phyloP scores from a whole-genome alignment of 2,113 vertebrate genomes.

The Clinocottus analis region DNA sequence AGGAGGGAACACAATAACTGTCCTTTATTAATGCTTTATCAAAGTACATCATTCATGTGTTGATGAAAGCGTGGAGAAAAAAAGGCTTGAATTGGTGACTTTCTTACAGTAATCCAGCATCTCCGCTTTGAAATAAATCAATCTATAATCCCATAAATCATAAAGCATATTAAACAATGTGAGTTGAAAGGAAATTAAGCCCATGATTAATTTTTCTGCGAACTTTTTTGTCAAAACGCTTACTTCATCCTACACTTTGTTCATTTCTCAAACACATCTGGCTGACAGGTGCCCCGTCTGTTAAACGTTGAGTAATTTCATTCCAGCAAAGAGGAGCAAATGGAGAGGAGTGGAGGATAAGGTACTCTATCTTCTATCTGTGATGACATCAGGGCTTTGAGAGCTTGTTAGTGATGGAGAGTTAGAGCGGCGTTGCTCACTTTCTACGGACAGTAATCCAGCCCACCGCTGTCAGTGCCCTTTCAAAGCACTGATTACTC shows the following conservation, averaged over 20 bases:
- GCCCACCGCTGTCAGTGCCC: conserved; percentile 74
- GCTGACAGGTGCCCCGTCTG: conserved; percentile 82
- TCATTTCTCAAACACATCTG: conserved; percentile 93
- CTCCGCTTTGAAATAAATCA: conserved; percentile 52
- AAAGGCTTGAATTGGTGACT: conserved; percentile 35
- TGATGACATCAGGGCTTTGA: conserved; percentile 80
- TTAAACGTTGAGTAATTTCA: conserved; percentile 85
- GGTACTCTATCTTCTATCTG: conserved; percentile 81
- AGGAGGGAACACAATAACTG: conserved; percentile 32
- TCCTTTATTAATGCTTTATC: conserved; percentile 35
- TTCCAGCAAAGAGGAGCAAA: conserved; percentile 78
- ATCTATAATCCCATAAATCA: conserved; percentile 74
- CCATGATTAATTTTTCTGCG: conserved; percentile 89
- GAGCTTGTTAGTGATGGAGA: conserved; percentile 75
- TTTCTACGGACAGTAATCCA: conserved; percentile 72
- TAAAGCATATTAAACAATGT: conserved; percentile 78
- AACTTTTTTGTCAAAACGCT: conserved; percentile 89
- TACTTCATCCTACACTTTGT: conserved; percentile 89
- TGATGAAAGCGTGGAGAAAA: conserved; percentile 50
- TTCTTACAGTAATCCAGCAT: conserved; percentile 20
- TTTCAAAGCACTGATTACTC: conserved; percentile 81
- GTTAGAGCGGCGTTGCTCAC: conserved; percentile 54
- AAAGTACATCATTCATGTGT: conserved; percentile 45
- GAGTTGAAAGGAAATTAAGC: conserved; percentile 81
- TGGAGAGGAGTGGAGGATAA: conserved; percentile 70